Conservation (phyloP, 2,888 invertebrate genomes). For the Selenia dentaria region DNA sequence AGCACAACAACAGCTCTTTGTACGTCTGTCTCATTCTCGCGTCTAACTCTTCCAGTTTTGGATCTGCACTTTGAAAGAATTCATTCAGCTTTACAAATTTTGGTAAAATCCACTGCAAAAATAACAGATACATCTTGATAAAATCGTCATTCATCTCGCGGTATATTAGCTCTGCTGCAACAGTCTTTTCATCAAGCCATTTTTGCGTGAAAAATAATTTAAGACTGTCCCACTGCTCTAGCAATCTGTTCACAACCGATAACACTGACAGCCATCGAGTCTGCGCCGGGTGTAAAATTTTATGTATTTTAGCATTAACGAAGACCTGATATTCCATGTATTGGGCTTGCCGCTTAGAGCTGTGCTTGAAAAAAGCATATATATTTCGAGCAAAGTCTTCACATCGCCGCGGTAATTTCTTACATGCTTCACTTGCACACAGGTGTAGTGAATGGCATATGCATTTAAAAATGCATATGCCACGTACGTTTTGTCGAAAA, state of each 20-base stretch:
- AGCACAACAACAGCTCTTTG: constrained; percentile 1
- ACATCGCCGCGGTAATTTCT: constrained; percentile 4
- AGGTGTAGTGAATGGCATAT: constrained; percentile 7
- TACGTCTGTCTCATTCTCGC: neutral
- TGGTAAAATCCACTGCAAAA: constrained; percentile 8
- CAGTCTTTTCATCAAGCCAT: constrained; percentile 1
- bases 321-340: constrained; percentile 4
- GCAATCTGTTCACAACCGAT: constrained; percentile 1
- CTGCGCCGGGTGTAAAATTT: constrained; percentile 10
- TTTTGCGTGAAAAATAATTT: constrained; percentile 3
- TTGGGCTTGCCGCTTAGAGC: neutral
- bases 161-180: constrained; percentile 2
- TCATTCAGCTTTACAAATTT: constrained; percentile 12
- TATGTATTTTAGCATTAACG: neutral
- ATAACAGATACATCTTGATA: neutral
- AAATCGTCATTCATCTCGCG: neutral
- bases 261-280: constrained; percentile 12
- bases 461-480: constrained; percentile 4
- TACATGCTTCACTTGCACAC: constrained; percentile 8
- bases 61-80: constrained; percentile 6
- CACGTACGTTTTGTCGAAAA: neutral
- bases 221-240: constrained; percentile 10
- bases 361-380: constrained; percentile 6
- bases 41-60: neutral
- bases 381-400: constrained; percentile 10